Conservation (phyloP, 2,797 vertebrate species). For the Meda fulgida region DNA sequence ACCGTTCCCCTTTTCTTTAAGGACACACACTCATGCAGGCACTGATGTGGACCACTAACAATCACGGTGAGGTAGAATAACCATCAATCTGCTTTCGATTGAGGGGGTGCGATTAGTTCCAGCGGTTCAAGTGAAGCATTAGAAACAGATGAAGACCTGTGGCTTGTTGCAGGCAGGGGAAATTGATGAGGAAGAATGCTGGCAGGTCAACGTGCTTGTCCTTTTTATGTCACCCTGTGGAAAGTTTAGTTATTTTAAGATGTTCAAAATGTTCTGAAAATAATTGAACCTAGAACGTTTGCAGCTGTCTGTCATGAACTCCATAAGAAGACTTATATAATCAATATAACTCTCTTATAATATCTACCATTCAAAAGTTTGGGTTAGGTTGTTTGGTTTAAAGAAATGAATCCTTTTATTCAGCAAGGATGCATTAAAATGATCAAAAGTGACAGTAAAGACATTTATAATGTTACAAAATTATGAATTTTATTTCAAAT, state of each 20-base stretch:
- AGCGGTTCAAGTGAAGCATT: slow-evolving; percentile 74
- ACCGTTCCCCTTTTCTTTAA: slow-evolving; percentile 25
- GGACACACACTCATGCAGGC: slow-evolving; percentile 33
- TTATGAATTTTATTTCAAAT: neutral
- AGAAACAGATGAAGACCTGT: slow-evolving; percentile 78
- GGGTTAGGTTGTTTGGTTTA: neutral
- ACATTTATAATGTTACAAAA: neutral
- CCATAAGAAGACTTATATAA: neutral
- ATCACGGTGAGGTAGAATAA: slow-evolving; percentile 63
- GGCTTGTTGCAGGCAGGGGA: slow-evolving; percentile 54
- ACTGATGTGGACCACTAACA: slow-evolving; percentile 56
- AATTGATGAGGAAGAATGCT: slow-evolving; percentile 55
- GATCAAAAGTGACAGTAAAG: neutral
- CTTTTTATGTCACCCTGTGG: slow-evolving; percentile 58
- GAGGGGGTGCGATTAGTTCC: slow-evolving; percentile 77
- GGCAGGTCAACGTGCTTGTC: slow-evolving; percentile 52
- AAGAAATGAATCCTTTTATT: neutral
- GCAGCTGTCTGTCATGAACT: slow-evolving; percentile 44
- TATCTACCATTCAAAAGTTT: neutral
- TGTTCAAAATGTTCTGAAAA: slow-evolving; percentile 54
- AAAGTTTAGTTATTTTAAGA: slow-evolving; percentile 61
- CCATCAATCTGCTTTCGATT: slow-evolving; percentile 74
- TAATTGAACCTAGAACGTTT: slow-evolving; percentile 60
- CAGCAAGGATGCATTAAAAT: neutral
- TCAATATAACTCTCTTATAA: neutral